These are phyloP conservation scores for Corynorhinus townsendii DNA, from an alignment of 2,113 vertebrate genomes.

Conservation along the genomic window DNA sequence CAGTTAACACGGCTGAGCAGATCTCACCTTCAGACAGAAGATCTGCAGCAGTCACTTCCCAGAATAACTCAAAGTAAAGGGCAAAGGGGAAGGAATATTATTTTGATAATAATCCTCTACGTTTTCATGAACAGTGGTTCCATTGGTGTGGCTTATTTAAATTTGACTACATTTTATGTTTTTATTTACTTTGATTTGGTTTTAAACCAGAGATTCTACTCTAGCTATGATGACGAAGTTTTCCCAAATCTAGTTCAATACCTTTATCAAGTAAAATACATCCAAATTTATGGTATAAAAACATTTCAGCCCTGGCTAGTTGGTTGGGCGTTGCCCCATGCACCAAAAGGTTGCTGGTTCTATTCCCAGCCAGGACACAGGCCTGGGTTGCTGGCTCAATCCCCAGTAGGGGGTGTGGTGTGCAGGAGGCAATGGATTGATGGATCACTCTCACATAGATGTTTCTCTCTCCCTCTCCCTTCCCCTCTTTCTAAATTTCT, in stretches of 20 bases:
- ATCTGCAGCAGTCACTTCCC: neutral
- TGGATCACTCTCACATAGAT: neutral
- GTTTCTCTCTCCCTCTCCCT: neutral
- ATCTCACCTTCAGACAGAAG: neutral
- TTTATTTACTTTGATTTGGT: neutral
- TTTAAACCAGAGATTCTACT: neutral
- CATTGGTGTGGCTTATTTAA: neutral
- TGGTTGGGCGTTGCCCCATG: too few relatives aligned
- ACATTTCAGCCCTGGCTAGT: neutral
- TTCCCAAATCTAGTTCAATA: neutral
- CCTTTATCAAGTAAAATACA: neutral
- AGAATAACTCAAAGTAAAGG: neutral
- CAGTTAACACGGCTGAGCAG: neutral
- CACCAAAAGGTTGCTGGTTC: neutral
- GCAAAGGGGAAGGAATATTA: neutral
- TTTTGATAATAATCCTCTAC: neutral
- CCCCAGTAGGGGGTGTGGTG: too few relatives aligned
- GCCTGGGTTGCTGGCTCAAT: neutral
- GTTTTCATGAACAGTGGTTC: slow-evolving; percentile 43
- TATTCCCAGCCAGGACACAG: neutral
- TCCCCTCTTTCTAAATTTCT: neutral
- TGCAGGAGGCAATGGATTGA: neutral
- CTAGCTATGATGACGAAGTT: neutral
- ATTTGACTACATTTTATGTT: neutral
- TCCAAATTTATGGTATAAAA: neutral